These are phyloP conservation scores for Dallia pectoralis DNA, from an alignment of 2,797 vertebrate genomes.

Conservation along the genomic window DNA sequence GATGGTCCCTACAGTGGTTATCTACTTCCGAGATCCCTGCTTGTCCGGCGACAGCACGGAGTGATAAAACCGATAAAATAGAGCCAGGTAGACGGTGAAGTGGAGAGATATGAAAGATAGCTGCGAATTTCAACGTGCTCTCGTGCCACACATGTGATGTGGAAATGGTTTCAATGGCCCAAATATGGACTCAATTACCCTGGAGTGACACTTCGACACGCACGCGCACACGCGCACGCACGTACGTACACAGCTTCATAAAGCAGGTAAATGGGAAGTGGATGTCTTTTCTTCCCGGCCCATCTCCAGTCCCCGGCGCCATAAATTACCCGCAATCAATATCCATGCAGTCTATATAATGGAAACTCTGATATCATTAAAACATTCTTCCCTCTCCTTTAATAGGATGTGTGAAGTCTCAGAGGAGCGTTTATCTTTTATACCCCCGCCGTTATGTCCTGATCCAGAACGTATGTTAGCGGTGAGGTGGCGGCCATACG, in stretches of 20 bases:
- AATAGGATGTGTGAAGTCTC: constrained; percentile 52
- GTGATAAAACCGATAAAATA: neutral
- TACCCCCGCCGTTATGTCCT: neutral
- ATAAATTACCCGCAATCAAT: constrained; percentile 81
- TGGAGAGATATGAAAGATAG: constrained; percentile 45
- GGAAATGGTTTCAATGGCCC: constrained; percentile 69
- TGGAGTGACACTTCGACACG: constrained; percentile 57
- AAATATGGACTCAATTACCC: constrained; percentile 71
- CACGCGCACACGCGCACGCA: neutral
- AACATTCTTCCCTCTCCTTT: constrained; percentile 53
- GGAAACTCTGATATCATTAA: constrained; percentile 74
- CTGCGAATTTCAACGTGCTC: constrained; percentile 39
- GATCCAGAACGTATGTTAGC: neutral
- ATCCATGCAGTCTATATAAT: constrained; percentile 78
- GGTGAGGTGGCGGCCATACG: neutral
- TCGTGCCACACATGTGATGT: constrained; percentile 32
- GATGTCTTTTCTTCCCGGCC: constrained; percentile 71
- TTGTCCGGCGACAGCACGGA: neutral
- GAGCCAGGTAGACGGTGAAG: constrained; percentile 19
- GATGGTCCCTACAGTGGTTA: neutral
- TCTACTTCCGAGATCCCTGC: neutral
- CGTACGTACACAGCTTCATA: constrained; percentile 61
- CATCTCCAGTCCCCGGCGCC: constrained; percentile 66
- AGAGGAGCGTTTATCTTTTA: constrained; percentile 34
- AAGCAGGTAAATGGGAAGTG: constrained; percentile 76